phyloP scores from a whole-genome alignment of 64 coral and sea anemone genomes.

The Anthopleura sola region DNA sequence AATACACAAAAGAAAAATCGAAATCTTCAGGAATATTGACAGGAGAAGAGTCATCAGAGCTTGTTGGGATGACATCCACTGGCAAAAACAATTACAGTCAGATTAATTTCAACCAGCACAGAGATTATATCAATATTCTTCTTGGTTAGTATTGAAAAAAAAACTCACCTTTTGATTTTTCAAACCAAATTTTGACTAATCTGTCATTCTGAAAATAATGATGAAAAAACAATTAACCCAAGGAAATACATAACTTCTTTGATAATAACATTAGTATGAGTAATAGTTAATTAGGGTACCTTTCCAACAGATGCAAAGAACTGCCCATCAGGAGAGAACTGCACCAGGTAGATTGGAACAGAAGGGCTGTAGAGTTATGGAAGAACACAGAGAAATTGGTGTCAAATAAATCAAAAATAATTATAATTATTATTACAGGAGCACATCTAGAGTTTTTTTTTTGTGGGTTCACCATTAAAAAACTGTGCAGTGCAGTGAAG shows the following conservation, averaged over 20 bases:
- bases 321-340: slow-evolving; percentile 90
- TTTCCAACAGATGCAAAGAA: slow-evolving; percentile 96
- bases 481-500: no score
- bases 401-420: no score
- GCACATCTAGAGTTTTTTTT: no score
- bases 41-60: neutral
- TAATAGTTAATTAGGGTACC: slow-evolving; percentile 19
- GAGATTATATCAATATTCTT: neutral
- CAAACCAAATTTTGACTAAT: slow-evolving; percentile 95
- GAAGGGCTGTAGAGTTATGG: slow-evolving; percentile 35
- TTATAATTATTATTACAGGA: no score
- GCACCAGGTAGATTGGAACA: slow-evolving; percentile 61
- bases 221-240: neutral
- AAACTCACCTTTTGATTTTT: slow-evolving; percentile 71
- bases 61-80: neutral
- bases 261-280: neutral
- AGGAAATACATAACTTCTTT: neutral
- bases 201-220: slow-evolving; percentile 63
- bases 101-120: neutral
- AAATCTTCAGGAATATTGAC: neutral
- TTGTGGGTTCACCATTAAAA: no score
- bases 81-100: neutral
- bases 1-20: slow-evolving; percentile 83
- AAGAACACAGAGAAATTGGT: neutral
- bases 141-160: neutral